These are phyloP conservation scores for Argya squamiceps DNA, from an alignment of 2,797 vertebrate species.

Conservation along the genomic window DNA sequence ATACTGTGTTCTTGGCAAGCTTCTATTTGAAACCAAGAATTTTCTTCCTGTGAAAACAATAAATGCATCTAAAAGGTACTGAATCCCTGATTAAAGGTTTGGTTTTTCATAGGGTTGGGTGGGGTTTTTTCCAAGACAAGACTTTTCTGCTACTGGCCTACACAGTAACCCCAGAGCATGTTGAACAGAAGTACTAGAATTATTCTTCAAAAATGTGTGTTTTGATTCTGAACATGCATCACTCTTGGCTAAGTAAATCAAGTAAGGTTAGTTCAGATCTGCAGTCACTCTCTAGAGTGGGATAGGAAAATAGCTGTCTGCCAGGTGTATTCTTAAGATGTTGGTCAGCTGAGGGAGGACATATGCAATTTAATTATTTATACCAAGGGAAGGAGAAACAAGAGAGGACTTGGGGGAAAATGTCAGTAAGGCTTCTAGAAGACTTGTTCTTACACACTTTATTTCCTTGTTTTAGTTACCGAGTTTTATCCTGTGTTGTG, in stretches of 20 bases:
- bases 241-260: not conserved
- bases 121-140: not conserved
- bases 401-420: not conserved
- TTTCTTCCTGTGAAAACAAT: not conserved
- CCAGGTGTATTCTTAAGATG: not conserved
- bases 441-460: not conserved
- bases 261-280: not conserved
- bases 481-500: not conserved
- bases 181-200: not conserved
- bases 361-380: not conserved
- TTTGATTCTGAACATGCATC: not conserved
- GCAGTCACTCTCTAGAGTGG: not conserved
- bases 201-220: not conserved
- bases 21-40: not conserved
- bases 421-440: not conserved
- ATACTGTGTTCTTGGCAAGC: not conserved
- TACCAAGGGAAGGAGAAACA: not conserved
- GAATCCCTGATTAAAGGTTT: not conserved
- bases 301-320: not conserved
- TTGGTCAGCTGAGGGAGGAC: not conserved
- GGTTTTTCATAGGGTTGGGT: fast-evolving
- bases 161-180: not conserved
- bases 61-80: not conserved
- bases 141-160: not conserved
- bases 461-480: not conserved